Base-by-base conservation (phyloP, 1,140 invertebrate genomes). In the Teleopsis dalmanni region DNA sequence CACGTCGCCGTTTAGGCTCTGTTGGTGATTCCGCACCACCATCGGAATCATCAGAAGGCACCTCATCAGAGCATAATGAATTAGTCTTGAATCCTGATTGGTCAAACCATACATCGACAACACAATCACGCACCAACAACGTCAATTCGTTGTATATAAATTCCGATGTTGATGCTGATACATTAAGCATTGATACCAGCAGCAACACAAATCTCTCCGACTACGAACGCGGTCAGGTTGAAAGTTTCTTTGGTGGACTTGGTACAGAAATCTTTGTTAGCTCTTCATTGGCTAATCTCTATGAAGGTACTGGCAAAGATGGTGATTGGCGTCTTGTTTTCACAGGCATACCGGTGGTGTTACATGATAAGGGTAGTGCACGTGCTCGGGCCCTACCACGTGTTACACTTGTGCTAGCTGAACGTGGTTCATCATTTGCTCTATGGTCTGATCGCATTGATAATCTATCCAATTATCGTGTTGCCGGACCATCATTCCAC, bases 361-460 rank as follows among this genome's bases (percentile, higher is more conserved):
- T 92, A 0, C 73, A 91, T 36, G 87, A 92, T 70, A 78, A 79
- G 7, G 88, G 86, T 1, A 81, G 83, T 52, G 82, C 84, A 1
- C 71, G 79, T 46, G 82, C 86, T 7, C 70, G 87, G 35, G 75
- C 81, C 36, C 81, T 85, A 57, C 73, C 87, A 21, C 78, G 80
- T 22, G 82, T 92, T 5, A 82, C 85, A 13, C 79, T 92, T 19
- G 75, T 88, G 3, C 61, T 92, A 14, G 87, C 88, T 1, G 89
- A 92, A 70, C 77, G 85, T 38, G 88, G 88, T 3, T 87, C 87
- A 3, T 87, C 87, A 37, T 91, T 92, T 65, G 81, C 83, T 22
- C 69, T 92, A n/a, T 92, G 88, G 88, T 77, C 77, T 45, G 88
- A 92, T 66, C 81, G 81, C n/a, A 85, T 92, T 53, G 87, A 82